A percentile compares a stretch with the other conserved stretches of the same genome.
phyloP scores from a whole-genome alignment of 1,140 invertebrate genomes.

The Vanessa tameamea region DNA sequence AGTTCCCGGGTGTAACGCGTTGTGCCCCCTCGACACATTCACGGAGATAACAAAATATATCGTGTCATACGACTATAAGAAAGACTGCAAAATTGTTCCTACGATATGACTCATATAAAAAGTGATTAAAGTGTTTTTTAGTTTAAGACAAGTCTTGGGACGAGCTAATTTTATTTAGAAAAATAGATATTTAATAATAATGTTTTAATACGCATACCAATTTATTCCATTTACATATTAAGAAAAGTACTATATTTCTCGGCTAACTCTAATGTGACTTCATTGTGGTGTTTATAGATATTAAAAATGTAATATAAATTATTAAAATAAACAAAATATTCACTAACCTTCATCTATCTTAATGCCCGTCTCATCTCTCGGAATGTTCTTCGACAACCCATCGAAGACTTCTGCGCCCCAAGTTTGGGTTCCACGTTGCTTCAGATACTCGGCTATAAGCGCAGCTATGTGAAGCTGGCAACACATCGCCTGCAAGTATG shows the following conservation, averaged over 20 bases:
- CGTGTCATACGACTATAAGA: constrained; percentile 67
- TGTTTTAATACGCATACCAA: no score
- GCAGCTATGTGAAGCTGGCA: constrained; percentile 96
- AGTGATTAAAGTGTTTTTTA: constrained; percentile 25
- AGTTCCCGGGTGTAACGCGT: constrained; percentile 69
- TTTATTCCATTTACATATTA: not conserved
- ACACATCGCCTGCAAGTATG: constrained; percentile 87
- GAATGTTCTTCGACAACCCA: constrained; percentile 93
- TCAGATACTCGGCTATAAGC: constrained; percentile 94
- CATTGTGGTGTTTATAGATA: constrained; percentile 8
- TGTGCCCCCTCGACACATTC: constrained; percentile 75
- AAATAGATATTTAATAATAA: not conserved
- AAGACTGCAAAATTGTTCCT: constrained; percentile 66
- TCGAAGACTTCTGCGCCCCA: constrained; percentile 93
- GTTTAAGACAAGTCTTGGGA: not conserved
- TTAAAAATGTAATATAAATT: constrained; percentile 10
- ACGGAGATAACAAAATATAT: constrained; percentile 69
- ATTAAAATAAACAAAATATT: constrained; percentile 31
- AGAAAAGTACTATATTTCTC: constrained; percentile 8
- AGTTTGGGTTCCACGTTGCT: constrained; percentile 85
- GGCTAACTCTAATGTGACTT: constrained; percentile 2
- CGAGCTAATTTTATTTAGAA: constrained; percentile 7
- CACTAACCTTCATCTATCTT: constrained; percentile 88
- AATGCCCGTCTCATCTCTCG: constrained; percentile 89
- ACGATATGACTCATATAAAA: constrained; percentile 25